Base-by-base conservation (phyloP, 2,888 invertebrate species). In the Lingula anatina region DNA sequence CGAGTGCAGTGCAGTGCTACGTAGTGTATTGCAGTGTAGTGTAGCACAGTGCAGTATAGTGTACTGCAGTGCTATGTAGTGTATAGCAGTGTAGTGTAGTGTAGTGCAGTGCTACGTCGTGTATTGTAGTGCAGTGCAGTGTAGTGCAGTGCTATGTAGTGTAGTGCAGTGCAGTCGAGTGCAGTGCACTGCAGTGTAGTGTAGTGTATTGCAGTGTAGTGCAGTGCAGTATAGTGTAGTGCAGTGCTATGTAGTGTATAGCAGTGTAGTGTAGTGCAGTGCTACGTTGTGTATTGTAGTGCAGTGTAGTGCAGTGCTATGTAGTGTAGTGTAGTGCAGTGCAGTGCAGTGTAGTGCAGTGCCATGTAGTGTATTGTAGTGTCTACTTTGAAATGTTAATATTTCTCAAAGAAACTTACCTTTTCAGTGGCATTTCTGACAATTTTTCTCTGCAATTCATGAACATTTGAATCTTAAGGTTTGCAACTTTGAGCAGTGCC, bases 381-480 rank as follows among this genome's bases (percentile, higher is more conserved):
- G n/a, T n/a, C n/a, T n/a, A n/a, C n/a, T n/a, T n/a, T n/a, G n/a
- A n/a, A n/a, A n/a, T n/a, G n/a, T n/a, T n/a, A n/a, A n/a, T n/a
- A n/a, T n/a, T n/a, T n/a, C n/a, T n/a, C n/a, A n/a, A n/a, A n/a
- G n/a, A n/a, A n/a, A n/a, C 58, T 50, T 53, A 90, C 90, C 90
- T 92, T 77, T 96, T 97, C 2, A 99, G 81, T 0, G 99, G 99
- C 89, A 99, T 90, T 70, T 97, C 97, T 39, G 96, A 96, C 74
- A 96, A 91, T 75, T 97, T 96, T 58, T 93, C 90, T 43, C 90
- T 86, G 56, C 94, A 91, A 74, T 96, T 97, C 65, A 99, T 82
- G 75, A 88, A 92, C 27, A 99, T 81, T 68, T 86, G 86, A 64
- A 99, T 84, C 65, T 90, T 86, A 65, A 90, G 89, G 80, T 97